Conservation (phyloP, 53 echinoderm and acorn worm genomes). For the Paracentrotus lividus region DNA sequence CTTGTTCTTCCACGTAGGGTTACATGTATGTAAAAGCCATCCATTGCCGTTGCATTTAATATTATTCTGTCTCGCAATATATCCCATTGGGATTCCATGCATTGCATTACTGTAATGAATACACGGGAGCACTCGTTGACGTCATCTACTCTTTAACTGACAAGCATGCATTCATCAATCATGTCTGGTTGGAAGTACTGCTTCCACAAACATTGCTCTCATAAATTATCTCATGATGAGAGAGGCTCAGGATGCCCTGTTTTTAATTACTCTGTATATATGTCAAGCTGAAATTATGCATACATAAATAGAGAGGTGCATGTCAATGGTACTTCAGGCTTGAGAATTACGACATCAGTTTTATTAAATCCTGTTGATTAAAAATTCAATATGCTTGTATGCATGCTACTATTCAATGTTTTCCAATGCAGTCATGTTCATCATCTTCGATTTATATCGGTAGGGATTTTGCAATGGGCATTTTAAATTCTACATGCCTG, state of each 20-base stretch:
- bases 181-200: slow-evolving; percentile 55
- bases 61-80: slow-evolving; percentile 21
- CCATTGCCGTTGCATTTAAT: background rate
- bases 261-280: slow-evolving; percentile 41
- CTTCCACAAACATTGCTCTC: slow-evolving; percentile 62
- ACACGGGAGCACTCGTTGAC: slow-evolving; percentile 37
- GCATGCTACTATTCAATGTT: too few species aligned
- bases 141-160: slow-evolving; percentile 39
- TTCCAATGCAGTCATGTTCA: too few species aligned
- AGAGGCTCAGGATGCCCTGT: slow-evolving; percentile 20
- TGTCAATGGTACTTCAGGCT: background rate
- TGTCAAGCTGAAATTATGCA: slow-evolving; percentile 16
- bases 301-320: background rate
- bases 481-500: too few species aligned
- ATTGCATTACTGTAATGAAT: slow-evolving; percentile 57
- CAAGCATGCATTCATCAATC: slow-evolving; percentile 52
- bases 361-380: background rate
- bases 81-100: slow-evolving; percentile 45
- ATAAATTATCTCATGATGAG: slow-evolving; percentile 41
- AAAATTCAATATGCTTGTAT: too few species aligned
- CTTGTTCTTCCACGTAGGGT: too few species aligned
- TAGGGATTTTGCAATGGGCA: too few species aligned
- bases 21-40: background rate
- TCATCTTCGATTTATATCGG: too few species aligned
- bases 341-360: background rate